Conservation (phyloP, 2,888 invertebrate species). For the Criorhina ranunculi region DNA sequence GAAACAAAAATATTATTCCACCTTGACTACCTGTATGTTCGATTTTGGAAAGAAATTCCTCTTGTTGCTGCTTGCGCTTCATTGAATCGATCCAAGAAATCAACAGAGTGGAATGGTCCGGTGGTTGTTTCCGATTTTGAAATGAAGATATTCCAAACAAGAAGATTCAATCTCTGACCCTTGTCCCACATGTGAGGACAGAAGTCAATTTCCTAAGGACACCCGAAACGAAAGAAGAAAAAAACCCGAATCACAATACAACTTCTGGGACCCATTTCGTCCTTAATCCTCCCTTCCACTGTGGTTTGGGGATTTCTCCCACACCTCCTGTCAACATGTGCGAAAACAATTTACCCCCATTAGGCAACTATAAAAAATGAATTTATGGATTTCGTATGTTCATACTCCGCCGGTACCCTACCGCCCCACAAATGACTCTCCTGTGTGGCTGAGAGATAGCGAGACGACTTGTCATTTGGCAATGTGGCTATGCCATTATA, state of each 20-base stretch:
- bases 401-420: not conserved
- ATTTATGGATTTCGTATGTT: slow-evolving; percentile 63
- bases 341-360: slow-evolving; percentile 73
- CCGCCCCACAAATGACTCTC: slow-evolving; percentile 26
- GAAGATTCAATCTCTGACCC: slow-evolving; percentile 42
- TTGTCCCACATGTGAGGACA: slow-evolving; percentile 35
- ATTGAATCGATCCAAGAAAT: slow-evolving; percentile 26
- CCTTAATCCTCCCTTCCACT: slow-evolving; percentile 14
- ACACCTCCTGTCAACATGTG: slow-evolving; percentile 55
- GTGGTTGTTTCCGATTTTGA: slow-evolving; percentile 46
- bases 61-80: slow-evolving; percentile 41
- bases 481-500: slow-evolving; percentile 56
- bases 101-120: slow-evolving; percentile 15
- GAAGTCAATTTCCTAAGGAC: slow-evolving; percentile 17
- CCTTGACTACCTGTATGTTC: slow-evolving; percentile 14
- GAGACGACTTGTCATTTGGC: slow-evolving; percentile 54
- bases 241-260: slow-evolving; percentile 1
- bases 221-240: slow-evolving; percentile 4
- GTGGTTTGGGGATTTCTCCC: not conserved
- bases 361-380: slow-evolving; percentile 56
- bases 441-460: slow-evolving; percentile 14
- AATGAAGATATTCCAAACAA: not conserved
- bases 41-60: slow-evolving; percentile 45
- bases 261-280: slow-evolving; percentile 21
- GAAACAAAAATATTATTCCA: slow-evolving; percentile 54